Evolutionary conservation across 2,888 invertebrate genomes (phyloP).

Genomic region (Agonopterix subpropinquella): DNA sequence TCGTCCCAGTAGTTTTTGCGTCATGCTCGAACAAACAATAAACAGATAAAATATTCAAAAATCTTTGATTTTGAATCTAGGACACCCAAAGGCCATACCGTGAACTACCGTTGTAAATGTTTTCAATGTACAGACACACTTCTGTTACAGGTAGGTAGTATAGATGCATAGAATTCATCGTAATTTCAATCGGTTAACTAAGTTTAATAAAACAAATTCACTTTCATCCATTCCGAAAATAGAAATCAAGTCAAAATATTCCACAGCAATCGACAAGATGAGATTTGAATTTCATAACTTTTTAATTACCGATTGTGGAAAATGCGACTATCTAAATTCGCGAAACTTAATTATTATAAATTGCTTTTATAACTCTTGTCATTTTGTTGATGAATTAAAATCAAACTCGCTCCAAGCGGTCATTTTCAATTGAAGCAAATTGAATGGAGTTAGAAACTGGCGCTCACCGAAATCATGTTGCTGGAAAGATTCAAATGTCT

Average conservation of each 20-base stretch:
- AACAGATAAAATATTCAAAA: too few species aligned
- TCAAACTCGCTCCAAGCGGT: background rate
- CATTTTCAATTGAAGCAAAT: slow-evolving; percentile 6
- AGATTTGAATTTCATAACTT: slow-evolving; percentile 5
- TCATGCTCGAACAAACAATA: too few species aligned
- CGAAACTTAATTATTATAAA: slow-evolving; percentile 6
- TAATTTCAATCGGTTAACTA: too few species aligned
- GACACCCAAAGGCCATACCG: too few species aligned
- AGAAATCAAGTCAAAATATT: slow-evolving; percentile 1
- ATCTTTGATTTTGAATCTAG: too few species aligned
- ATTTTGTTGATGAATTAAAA: slow-evolving; percentile 2
- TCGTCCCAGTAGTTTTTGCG: too few species aligned
- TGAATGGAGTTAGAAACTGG: slow-evolving; percentile 7
- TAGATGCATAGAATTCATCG: too few species aligned
- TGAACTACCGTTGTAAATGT: too few species aligned
- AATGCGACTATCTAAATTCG: slow-evolving; percentile 7
- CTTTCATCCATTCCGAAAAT: background rate
- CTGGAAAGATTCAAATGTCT: slow-evolving; percentile 87
- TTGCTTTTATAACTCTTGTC: slow-evolving; percentile 7
- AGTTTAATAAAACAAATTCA: too few species aligned
- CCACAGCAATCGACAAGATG: slow-evolving; percentile 2
- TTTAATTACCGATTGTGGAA: slow-evolving; percentile 6
- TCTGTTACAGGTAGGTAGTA: too few species aligned
- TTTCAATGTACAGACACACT: too few species aligned
- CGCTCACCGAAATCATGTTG: slow-evolving; percentile 87